phyloP scores from a whole-genome alignment of 2,888 invertebrate genomes.

The Punctoribates punctum region DNA sequence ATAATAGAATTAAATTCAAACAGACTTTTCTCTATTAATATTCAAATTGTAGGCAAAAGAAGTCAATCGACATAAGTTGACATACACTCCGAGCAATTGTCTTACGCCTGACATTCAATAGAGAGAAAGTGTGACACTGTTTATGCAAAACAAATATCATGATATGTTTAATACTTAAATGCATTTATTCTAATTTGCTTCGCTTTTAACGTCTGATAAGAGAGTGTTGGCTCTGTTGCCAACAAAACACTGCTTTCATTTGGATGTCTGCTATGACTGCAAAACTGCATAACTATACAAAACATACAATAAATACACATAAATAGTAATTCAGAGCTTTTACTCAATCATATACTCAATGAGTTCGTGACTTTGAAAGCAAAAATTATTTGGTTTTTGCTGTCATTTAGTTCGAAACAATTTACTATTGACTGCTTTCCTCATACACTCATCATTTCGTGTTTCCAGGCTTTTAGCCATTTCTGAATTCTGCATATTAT shows the following conservation, averaged over 20 bases:
- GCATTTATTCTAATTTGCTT: constrained; percentile 12
- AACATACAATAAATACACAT: not conserved
- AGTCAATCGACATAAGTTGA: not conserved
- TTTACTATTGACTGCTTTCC: not conserved
- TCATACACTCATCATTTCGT: constrained; percentile 3
- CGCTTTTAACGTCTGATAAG: too few species aligned
- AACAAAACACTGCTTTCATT: not conserved
- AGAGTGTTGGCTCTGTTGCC: too few species aligned
- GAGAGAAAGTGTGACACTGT: not conserved
- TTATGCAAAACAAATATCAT: not conserved
- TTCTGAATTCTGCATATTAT: constrained; percentile 18
- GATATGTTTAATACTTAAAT: not conserved
- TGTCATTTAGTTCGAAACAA: not conserved
- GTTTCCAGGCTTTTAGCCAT: constrained; percentile 24
- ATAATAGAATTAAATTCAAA: not conserved
- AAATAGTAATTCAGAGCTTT: not conserved
- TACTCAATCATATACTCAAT: constrained; percentile 24
- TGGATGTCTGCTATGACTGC: not conserved
- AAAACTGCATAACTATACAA: not conserved
- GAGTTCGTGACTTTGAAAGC: constrained; percentile 32
- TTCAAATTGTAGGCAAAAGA: not conserved
- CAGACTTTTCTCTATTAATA: not conserved
- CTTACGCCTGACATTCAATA: not conserved
- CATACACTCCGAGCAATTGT: not conserved
- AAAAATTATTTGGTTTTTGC: constrained; percentile 29